These are phyloP conservation scores for Rallus crepitans DNA, from an alignment of 2,797 vertebrate genomes.

Conservation along the genomic window DNA sequence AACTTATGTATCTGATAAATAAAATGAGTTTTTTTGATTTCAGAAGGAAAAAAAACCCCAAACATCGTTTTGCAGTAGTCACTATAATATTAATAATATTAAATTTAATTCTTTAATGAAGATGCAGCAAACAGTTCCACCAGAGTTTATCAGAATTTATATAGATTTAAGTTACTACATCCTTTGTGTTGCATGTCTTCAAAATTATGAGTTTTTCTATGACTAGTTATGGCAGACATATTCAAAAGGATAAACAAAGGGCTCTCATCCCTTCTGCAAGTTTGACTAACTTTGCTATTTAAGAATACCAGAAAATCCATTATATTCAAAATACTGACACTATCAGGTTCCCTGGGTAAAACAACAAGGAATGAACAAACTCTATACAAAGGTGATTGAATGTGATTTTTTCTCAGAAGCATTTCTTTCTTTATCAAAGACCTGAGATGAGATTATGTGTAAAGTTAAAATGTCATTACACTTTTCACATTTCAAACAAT, in stretches of 20 bases:
- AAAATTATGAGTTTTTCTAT: not conserved
- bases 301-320: not conserved
- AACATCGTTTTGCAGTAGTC: not conserved
- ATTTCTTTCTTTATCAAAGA: not conserved
- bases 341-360: not conserved
- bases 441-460: not conserved
- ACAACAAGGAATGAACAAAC: not conserved
- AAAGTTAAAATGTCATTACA: not conserved
- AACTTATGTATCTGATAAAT: not conserved
- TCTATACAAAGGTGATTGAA: not conserved
- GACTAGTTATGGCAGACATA: not conserved
- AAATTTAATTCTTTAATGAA: not conserved
- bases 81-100: not conserved
- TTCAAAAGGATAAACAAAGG: not conserved
- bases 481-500: no score
- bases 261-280: not conserved
- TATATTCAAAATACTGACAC: not conserved
- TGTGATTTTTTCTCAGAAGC: not conserved
- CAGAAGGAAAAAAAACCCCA: not conserved
- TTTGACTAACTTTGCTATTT: not conserved
- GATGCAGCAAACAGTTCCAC: not conserved
- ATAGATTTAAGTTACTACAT: not conserved
- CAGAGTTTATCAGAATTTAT: not conserved
- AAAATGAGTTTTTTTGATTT: not conserved
- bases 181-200: not conserved